Evolutionary conservation across 2,113 vertebrate species (phyloP), one percentile per base, ranked within the genome.

Genomic region (Heterocephalus glaber): DNA sequence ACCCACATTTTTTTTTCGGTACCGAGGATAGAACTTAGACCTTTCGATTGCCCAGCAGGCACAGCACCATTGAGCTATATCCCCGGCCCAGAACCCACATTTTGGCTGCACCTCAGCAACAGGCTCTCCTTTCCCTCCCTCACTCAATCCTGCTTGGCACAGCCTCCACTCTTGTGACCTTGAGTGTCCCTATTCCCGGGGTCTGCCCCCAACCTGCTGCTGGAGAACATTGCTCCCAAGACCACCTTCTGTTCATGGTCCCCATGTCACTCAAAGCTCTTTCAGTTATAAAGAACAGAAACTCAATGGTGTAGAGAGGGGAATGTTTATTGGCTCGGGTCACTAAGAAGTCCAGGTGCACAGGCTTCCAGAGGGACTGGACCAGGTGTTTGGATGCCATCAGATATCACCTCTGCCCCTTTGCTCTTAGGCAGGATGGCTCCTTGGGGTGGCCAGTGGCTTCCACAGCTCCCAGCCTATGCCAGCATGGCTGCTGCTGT

Each of bases 121-220:
- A 47, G 70, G 70, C 13, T 66, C 35, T n/a, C 16, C 66, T 63
- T 35, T n/a, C 65, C 79, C 41, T 2, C 16, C 35, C 12, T 35
- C 7, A 30, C 1, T 72, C 19, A 5, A 2, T 19, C 4, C 17
- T 2, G 19, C 9, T 7, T 16, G 5, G 33, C 47, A 47, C 0
- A 9, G n/a, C 56, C 77, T 87, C 61, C 14, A 14, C 61, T 66
- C 63, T 11, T 47, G 12, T 44, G 68, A 35, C 61, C 28, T 84
- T 70, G 35, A 17, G 6, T 6, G 35, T 60, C 81, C 33, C 13
- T 68, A 47, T 54, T 38, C 81, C 86, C 66, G 24, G 35, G 66
- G 13, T 35, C 28, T 61, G 63, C 30, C 41, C 56, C 26, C 52
- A 52, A 8, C 9, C 16, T 80, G 30, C 66, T 66, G 58, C 68